These are phyloP conservation scores for Holocentrus rufus DNA, from an alignment of 2,797 vertebrate genomes.

Conservation along the genomic window DNA sequence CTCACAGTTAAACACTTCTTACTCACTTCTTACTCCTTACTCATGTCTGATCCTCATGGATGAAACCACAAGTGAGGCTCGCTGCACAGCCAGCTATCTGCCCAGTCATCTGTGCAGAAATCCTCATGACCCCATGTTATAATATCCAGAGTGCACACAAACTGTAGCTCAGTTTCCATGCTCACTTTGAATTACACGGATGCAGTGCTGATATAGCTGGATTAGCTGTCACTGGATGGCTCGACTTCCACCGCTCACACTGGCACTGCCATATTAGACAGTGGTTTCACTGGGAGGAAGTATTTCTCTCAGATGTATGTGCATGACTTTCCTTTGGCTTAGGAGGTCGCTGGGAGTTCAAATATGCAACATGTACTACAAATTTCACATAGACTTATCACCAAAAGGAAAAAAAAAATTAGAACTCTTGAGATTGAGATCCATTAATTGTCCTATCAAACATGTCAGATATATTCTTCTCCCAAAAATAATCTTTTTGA, in stretches of 20 bases:
- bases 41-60: conserved; percentile 2
- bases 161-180: conserved; percentile 25
- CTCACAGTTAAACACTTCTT: not conserved
- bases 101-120: conserved; percentile 45
- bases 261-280: conserved; percentile 8
- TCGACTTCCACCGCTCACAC: not conserved
- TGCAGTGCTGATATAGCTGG: conserved; percentile 14
- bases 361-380: no score
- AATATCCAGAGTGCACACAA: conserved; percentile 40
- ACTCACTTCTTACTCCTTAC: not conserved
- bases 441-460: no score
- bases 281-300: not conserved
- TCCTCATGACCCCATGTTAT: conserved; percentile 34
- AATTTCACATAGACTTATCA: no score
- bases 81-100: conserved; percentile 49
- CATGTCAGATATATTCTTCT: not conserved
- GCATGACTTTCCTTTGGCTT: no score
- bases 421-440: not conserved
- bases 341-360: no score
- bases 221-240: conserved; percentile 9
- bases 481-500: not conserved
- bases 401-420: not conserved
- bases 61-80: conserved; percentile 6
- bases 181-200: conserved; percentile 22
- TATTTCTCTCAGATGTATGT: not conserved